These are phyloP conservation scores for Ginglymostoma cirratum DNA, from an alignment of 2,113 vertebrate species.

Conservation along the genomic window DNA sequence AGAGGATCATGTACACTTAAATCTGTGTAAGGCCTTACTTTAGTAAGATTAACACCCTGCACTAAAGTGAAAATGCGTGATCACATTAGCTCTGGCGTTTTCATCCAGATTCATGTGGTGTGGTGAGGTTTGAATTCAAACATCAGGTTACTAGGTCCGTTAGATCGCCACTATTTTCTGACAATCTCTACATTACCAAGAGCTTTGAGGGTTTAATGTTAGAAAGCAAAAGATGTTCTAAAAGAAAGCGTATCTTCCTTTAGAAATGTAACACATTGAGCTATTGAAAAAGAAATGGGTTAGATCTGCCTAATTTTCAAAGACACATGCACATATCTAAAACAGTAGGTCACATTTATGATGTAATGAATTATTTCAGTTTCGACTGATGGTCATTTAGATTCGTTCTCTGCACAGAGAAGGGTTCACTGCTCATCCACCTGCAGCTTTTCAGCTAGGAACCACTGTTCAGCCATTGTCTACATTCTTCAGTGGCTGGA, in stretches of 20 bases:
- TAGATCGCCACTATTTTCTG: neutral
- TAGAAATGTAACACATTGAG: neutral
- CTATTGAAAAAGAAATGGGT: neutral
- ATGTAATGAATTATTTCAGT: neutral
- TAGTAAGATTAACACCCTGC: too few species aligned
- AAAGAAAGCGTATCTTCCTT: neutral
- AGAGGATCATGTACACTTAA: neutral
- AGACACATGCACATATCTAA: neutral
- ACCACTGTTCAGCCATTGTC: neutral
- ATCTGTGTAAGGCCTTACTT: neutral
- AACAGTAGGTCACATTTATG: neutral
- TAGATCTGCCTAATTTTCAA: neutral
- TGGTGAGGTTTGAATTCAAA: too few species aligned
- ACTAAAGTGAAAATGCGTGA: too few species aligned
- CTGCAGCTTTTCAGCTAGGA: neutral
- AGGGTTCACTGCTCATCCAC: neutral
- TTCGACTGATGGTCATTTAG: neutral
- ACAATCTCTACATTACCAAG: neutral
- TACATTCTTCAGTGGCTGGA: too few species aligned
- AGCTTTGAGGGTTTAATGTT: neutral
- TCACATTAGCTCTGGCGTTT: too few species aligned
- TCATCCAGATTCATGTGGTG: neutral
- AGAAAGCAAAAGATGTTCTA: neutral
- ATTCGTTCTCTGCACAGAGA: neutral
- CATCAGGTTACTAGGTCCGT: too few species aligned